phyloP scores from a whole-genome alignment of 2,888 invertebrate species.

The Microctonus hyperodae region DNA sequence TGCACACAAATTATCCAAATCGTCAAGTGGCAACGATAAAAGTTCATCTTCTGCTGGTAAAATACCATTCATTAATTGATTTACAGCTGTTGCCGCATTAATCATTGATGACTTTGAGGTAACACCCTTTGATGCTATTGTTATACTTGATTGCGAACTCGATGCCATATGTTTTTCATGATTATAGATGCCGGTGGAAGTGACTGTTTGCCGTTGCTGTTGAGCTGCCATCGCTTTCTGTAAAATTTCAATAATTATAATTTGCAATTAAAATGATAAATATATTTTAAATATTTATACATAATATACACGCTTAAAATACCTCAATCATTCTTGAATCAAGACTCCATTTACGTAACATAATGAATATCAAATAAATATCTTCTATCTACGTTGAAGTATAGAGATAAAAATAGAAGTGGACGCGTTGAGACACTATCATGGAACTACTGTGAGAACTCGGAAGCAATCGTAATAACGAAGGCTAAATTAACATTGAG shows the following conservation, averaged over 20 bases:
- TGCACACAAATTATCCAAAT: slow-evolving; percentile 78
- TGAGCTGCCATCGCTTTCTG: slow-evolving; percentile 69
- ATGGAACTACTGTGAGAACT: neutral
- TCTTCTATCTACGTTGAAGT: neutral
- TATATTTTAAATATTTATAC: neutral
- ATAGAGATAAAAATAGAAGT: neutral
- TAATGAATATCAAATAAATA: slow-evolving; percentile 21
- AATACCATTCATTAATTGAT: slow-evolving; percentile 73
- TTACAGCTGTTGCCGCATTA: slow-evolving; percentile 66
- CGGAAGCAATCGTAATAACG: neutral
- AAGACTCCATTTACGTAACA: slow-evolving; percentile 51
- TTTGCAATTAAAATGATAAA: neutral
- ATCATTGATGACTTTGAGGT: slow-evolving; percentile 64
- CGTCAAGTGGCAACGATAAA: slow-evolving; percentile 74
- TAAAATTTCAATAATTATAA: slow-evolving; percentile 24
- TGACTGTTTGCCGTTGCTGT: slow-evolving; percentile 82
- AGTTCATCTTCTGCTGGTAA: slow-evolving; percentile 76
- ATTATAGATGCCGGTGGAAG: slow-evolving; percentile 80
- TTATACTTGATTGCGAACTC: slow-evolving; percentile 79
- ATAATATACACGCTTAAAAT: neutral
- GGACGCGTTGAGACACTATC: neutral
- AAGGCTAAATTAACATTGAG: neutral
- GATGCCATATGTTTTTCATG: slow-evolving; percentile 80
- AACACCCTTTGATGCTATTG: slow-evolving; percentile 78
- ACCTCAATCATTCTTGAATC: slow-evolving; percentile 51